Conservation (phyloP, 2,797 vertebrate species). For the Gymnopithys bicolor region DNA sequence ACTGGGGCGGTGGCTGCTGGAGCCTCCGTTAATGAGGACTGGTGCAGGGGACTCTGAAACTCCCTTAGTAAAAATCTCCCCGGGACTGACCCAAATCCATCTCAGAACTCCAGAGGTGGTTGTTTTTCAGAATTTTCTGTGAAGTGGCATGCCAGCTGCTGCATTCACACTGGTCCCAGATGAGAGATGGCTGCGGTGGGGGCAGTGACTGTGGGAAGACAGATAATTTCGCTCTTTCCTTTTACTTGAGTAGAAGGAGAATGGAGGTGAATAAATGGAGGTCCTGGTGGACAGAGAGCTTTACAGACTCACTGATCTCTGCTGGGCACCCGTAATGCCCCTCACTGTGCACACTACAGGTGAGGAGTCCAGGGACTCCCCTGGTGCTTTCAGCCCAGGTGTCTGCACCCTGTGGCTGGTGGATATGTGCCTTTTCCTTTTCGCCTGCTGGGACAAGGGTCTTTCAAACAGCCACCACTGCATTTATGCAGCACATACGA, state of each 20-base stretch:
- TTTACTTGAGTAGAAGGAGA: neutral
- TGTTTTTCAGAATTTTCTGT: neutral
- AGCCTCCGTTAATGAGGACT: neutral
- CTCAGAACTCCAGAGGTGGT: neutral
- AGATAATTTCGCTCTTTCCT: neutral
- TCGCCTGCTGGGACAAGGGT: neutral
- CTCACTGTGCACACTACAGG: neutral
- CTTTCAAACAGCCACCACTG: neutral
- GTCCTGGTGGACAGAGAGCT: neutral
- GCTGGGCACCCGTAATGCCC: neutral
- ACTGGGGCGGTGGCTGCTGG: rapidly evolving
- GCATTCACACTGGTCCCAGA: rapidly evolving
- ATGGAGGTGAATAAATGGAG: neutral
- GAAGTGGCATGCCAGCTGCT: neutral
- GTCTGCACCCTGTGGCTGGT: neutral
- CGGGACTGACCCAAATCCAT: slow-evolving; percentile 48
- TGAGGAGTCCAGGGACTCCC: neutral
- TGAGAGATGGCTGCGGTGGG: rapidly evolving
- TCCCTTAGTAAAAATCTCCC: slow-evolving; percentile 21
- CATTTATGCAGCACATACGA: neutral
- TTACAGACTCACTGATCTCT: neutral
- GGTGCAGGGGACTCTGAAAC: neutral
- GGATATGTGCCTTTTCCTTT: neutral
- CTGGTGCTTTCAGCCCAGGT: neutral
- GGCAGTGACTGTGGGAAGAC: neutral